A percentile compares a stretch with the other conserved stretches of the same genome.
phyloP scores from a whole-genome alignment of 2,797 vertebrate genomes.

The Phoxinus dragarum region DNA sequence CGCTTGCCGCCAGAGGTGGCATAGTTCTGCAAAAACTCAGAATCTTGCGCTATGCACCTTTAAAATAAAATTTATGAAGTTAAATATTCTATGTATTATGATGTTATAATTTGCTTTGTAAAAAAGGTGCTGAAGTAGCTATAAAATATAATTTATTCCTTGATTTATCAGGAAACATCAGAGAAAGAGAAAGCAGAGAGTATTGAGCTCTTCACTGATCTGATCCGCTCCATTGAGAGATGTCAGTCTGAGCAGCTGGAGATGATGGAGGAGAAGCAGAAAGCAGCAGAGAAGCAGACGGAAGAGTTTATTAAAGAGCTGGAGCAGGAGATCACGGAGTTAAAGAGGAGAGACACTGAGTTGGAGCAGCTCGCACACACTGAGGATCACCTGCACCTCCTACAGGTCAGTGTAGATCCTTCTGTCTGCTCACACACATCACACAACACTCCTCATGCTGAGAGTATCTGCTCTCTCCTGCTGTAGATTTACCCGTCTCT shows the following conservation, averaged over 20 bases:
- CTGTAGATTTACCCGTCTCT: slow-evolving; percentile 52
- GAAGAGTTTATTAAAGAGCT: slow-evolving; percentile 50
- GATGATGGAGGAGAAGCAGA: slow-evolving; percentile 22
- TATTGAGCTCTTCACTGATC: not conserved
- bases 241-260: slow-evolving; percentile 32
- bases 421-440: not conserved
- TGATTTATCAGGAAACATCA: slow-evolving; percentile 24
- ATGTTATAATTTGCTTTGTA: no score
- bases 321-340: slow-evolving; percentile 43
- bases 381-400: slow-evolving; percentile 3
- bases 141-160: not conserved
- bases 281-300: slow-evolving; percentile 38
- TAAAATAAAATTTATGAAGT: no score
- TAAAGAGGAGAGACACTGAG: slow-evolving; percentile 7
- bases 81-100: no score
- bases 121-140: no score
- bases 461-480: slow-evolving; percentile 31
- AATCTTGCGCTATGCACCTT: no score
- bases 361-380: not conserved
- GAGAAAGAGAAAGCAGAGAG: slow-evolving; percentile 45
- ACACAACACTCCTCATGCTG: not conserved
- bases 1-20: no score
- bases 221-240: slow-evolving; percentile 43
- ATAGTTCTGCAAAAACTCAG: no score
- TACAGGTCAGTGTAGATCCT: not conserved